Base-by-base conservation (phyloP, 2,797 vertebrate genomes). In the Sparus aurata region DNA sequence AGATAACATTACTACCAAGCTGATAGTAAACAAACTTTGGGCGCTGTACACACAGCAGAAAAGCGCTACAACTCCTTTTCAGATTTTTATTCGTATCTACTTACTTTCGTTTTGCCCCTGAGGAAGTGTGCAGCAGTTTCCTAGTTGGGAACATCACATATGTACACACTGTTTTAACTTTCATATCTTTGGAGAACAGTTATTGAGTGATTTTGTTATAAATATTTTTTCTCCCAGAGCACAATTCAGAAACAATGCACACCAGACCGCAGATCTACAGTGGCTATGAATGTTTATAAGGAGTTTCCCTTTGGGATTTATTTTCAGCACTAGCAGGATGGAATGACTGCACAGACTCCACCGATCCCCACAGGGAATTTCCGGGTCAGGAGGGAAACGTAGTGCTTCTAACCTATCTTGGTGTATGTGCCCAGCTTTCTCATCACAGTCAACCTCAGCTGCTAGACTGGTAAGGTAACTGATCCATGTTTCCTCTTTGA, bases 341-440 rank as follows among this genome's bases (percentile, higher is more conserved):
- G 55, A 80, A 78, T 38, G 71, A 80, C 77, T 73, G 71, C 67
- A 73, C 6, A 63, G 23, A 58, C 75, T 71, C 66, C 77, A 61
- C 23, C 69, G 43, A 59, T 61, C 54, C 76, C 73, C 79, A 16
- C 30, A 12, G 73, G 78, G 72, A 75, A 41, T 64, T 20, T 57
- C 46, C 43, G 54, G 67, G 77, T 87, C 77, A 73, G 84, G 43
- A 53, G 68, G 75, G 61, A 75, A n/a, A 57, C 79, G 76, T 69
- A 55, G 62, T 47, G 43, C 55, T 49, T 79, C 61, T 46, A 41
- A 6, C 73, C 55, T 55, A 58, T 43, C 27, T 54, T 57, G 27
- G 30, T 73, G 23, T 70, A 45, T 77, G 62, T 60, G 59, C 54
- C 41, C 61, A 50, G 38, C 57, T 62, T 81, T 75, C 54, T 83